Conservation (phyloP, 2,888 invertebrate genomes). For the Antitype chi region DNA sequence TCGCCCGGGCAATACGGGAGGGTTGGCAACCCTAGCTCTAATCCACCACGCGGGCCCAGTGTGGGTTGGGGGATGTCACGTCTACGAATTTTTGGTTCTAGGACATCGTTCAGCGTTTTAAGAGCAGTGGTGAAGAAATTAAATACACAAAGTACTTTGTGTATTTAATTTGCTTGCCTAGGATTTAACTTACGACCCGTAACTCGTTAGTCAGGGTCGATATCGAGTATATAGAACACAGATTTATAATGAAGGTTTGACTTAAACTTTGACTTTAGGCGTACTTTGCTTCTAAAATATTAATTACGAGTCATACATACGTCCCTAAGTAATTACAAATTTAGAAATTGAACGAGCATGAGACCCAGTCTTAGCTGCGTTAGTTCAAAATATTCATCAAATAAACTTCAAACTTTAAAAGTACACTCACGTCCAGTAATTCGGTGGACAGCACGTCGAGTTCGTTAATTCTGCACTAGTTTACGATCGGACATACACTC, state of each 20-base stretch:
- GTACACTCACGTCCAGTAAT: slow-evolving; percentile 41
- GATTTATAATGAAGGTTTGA: not conserved
- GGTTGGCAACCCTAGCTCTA: too few relatives aligned
- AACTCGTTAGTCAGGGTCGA: too few relatives aligned
- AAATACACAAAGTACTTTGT: too few relatives aligned
- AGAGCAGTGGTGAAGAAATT: too few relatives aligned
- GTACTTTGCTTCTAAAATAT: not conserved
- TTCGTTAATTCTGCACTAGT: slow-evolving; percentile 69
- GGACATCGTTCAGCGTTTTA: too few relatives aligned
- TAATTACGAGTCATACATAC: not conserved
- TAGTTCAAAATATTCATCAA: not conserved
- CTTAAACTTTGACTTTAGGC: not conserved
- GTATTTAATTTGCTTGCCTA: too few relatives aligned
- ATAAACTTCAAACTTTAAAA: slow-evolving; percentile 33
- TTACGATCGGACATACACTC: slow-evolving; percentile 70
- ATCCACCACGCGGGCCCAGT: too few relatives aligned
- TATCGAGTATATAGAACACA: not conserved
- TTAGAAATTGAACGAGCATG: not conserved
- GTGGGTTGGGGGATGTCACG: too few relatives aligned
- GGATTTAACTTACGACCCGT: too few relatives aligned
- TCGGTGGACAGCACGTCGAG: slow-evolving; percentile 36
- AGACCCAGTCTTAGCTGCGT: too few relatives aligned
- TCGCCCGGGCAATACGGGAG: too few relatives aligned
- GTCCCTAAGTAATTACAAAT: not conserved
- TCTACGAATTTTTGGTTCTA: too few relatives aligned